phyloP scores from a whole-genome alignment of 2,113 vertebrate genomes.

The Piprites chloris region DNA sequence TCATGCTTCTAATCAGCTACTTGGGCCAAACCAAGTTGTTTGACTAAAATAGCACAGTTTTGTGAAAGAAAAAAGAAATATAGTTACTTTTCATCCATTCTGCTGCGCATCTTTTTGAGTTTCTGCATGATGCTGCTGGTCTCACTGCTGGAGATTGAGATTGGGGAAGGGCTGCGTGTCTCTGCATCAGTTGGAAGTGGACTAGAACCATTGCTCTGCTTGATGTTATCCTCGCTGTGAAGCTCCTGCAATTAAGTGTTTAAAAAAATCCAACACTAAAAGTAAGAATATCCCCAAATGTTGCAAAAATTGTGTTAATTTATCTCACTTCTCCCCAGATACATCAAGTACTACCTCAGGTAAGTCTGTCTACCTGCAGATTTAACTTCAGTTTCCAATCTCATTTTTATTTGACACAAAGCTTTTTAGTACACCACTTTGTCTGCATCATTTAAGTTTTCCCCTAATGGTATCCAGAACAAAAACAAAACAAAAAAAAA shows the following conservation, averaged over 20 bases:
- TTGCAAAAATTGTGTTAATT: neutral
- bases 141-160: conserved; percentile 93
- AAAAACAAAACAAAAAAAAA: neutral
- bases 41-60: neutral
- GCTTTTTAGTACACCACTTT: neutral
- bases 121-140: conserved; percentile 99
- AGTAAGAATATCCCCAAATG: neutral
- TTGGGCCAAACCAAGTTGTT: neutral
- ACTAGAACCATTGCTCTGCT: conserved; percentile 69
- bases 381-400: neutral
- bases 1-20: neutral
- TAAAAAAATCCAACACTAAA: neutral
- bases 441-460: neutral
- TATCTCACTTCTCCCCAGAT: neutral
- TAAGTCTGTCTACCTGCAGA: neutral
- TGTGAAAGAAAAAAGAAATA: neutral
- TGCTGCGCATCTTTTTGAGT: conserved; percentile 95
- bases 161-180: conserved; percentile 85
- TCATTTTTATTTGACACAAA: neutral
- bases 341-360: neutral
- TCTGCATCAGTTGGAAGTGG: conserved; percentile 76
- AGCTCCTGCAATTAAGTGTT: conserved; percentile 75
- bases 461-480: neutral
- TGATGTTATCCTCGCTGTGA: conserved; percentile 73
- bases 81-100: conserved; percentile 96